Conservation (phyloP, 2,113 vertebrate genomes). For the Eclectus roratus region DNA sequence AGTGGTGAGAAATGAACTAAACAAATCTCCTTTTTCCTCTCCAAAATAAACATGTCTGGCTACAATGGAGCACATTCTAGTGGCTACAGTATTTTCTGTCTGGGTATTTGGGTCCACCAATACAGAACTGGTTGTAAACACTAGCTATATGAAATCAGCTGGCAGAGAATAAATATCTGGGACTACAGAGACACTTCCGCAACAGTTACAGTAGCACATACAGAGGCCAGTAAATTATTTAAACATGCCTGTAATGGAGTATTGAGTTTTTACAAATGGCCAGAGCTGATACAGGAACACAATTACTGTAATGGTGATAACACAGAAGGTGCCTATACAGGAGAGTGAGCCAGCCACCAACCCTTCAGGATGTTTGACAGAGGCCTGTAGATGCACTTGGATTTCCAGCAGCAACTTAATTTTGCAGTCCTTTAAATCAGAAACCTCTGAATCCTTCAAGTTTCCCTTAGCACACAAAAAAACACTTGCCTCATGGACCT, state of each 20-base stretch:
- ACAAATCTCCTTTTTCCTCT: background rate
- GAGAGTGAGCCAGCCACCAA: background rate
- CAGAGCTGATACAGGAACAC: background rate
- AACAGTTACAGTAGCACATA: background rate
- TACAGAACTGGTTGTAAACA: background rate
- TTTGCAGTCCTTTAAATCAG: background rate
- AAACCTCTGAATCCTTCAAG: background rate
- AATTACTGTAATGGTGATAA: background rate
- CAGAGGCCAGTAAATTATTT: background rate
- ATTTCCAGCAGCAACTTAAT: background rate
- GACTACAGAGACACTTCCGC: background rate
- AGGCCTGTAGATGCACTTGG: background rate
- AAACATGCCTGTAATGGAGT: background rate
- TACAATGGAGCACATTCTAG: background rate
- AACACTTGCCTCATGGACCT: background rate
- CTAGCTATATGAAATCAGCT: background rate
- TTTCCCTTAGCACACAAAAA: background rate
- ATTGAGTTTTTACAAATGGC: background rate
- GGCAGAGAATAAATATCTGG: background rate
- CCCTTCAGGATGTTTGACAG: background rate
- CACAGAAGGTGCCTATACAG: background rate
- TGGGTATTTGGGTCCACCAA: background rate
- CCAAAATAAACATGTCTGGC: background rate
- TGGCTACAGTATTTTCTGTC: background rate
- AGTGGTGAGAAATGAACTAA: background rate